Evolutionary conservation across 2,113 vertebrate genomes (phyloP), one percentile per base, ranked within the genome.

Genomic region (Camelus dromedarius): DNA sequence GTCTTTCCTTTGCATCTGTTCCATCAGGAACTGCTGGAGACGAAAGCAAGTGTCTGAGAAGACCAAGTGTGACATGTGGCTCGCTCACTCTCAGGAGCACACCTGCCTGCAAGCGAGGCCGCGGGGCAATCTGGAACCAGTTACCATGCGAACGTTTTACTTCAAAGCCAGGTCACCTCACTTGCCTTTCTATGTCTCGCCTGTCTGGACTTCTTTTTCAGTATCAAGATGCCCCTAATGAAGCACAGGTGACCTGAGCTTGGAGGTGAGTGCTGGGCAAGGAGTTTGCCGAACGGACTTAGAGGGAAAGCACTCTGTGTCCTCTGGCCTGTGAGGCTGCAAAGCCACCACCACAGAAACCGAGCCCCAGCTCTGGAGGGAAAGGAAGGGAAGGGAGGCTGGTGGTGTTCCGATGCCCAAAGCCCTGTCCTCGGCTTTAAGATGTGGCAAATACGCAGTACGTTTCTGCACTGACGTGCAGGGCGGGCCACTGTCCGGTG

Each of bases 51-150:
- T 95, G 97, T 98, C 98, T 98, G 94, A 77, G 95, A 98, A 97
- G 93, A 98, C 96, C 98, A 97, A 97, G 97, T 94, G 96, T 97
- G 98, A 97, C 98, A 98, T 98, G 96, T 98, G 98, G 94, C 97
- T 98, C 24, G 69, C 95, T 98, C 24, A 66, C 95, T 98, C 93
- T 97, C 97, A 88, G 97, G 98, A 97, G 98, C 98, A 97, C 98
- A 98, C 98, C 98, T 96, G 97, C 97, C 98, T 98, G 98, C 98
- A 98, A 96, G 94, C 96, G 76, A 72, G 96, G 50, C 96, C 96
- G 90, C 81, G 73, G 98, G 89, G 97, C 97, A 97, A 97, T 93
- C 98, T 97, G 97, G 96, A 97, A 97, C 97, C 93, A 30, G 97
- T 96, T 97, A 98, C 89, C 66, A 92, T 92, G 94, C 93, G 97